Conservation (phyloP, 2,797 vertebrate genomes). For the Oceanodroma leucorhoa region DNA sequence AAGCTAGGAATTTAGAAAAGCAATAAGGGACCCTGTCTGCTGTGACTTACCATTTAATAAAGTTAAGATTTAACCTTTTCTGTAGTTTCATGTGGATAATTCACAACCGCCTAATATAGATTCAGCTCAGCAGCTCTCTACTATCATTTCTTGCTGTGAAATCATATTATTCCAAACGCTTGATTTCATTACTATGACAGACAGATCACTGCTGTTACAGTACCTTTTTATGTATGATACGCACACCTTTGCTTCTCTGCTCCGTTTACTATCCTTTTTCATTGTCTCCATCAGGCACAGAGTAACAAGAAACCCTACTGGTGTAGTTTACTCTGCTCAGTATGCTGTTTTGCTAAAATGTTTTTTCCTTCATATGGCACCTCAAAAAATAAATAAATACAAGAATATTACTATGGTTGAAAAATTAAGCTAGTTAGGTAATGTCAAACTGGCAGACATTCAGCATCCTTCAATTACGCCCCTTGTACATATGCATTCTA, state of each 20-base stretch:
- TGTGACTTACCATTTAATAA: conserved; percentile 20
- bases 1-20: background rate
- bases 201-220: background rate
- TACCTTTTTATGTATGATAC: background rate
- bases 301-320: background rate
- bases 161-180: conserved; percentile 6
- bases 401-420: conserved; percentile 2
- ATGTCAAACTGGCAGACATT: conserved; percentile 15
- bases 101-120: conserved; percentile 62
- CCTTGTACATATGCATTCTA: conserved; percentile 26
- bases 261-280: conserved; percentile 14
- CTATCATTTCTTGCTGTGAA: conserved; percentile 17
- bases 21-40: background rate
- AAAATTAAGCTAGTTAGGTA: conserved; percentile 48
- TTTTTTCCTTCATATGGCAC: conserved; percentile 11
- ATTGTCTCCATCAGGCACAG: conserved; percentile 7
- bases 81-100: conserved; percentile 19
- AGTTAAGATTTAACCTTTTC: conserved; percentile 54
- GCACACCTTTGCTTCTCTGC: background rate
- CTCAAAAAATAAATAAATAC: conserved; percentile 6
- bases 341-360: background rate
- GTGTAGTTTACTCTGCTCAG: conserved; percentile 1
- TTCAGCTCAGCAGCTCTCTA: conserved; percentile 42
- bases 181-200: conserved; percentile 33
- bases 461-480: conserved; percentile 25